Evolutionary conservation across 2,888 invertebrate genomes (phyloP).

Genomic region (Lasius platythorax): DNA sequence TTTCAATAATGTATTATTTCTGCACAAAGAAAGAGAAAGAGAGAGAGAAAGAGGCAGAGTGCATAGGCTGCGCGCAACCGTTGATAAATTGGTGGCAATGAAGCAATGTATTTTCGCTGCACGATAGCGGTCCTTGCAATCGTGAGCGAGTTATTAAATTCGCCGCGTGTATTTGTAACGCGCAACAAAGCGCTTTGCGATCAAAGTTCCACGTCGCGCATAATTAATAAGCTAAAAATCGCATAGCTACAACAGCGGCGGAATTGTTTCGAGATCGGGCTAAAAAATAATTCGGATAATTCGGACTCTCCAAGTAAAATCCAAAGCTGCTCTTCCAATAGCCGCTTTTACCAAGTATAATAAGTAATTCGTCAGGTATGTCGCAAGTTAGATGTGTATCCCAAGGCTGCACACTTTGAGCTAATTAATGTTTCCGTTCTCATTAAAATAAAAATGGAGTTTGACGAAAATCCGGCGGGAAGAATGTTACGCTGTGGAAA

Average conservation of each 20-base stretch:
- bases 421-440: constrained; percentile 53
- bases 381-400: constrained; percentile 12
- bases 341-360: not conserved
- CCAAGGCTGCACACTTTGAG: constrained; percentile 31
- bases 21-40: constrained; percentile 4
- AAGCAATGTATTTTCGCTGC: constrained; percentile 59
- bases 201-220: constrained; percentile 20
- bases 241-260: not conserved
- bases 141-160: constrained; percentile 55
- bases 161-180: constrained; percentile 38
- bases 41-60: not conserved
- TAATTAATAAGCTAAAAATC: constrained; percentile 35
- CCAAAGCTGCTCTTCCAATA: not conserved
- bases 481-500: constrained; percentile 4
- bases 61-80: constrained; percentile 15
- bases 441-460: constrained; percentile 33
- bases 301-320: not conserved
- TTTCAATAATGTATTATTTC: constrained; percentile 65
- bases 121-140: constrained; percentile 37
- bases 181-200: constrained; percentile 44
- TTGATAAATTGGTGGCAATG: constrained; percentile 63
- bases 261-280: not conserved
- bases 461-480: constrained; percentile 32
- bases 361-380: not conserved
- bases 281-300: not conserved